These are phyloP conservation scores for Helobdella robusta DNA, from an alignment of 2,888 invertebrate genomes.

Conservation along the genomic window DNA sequence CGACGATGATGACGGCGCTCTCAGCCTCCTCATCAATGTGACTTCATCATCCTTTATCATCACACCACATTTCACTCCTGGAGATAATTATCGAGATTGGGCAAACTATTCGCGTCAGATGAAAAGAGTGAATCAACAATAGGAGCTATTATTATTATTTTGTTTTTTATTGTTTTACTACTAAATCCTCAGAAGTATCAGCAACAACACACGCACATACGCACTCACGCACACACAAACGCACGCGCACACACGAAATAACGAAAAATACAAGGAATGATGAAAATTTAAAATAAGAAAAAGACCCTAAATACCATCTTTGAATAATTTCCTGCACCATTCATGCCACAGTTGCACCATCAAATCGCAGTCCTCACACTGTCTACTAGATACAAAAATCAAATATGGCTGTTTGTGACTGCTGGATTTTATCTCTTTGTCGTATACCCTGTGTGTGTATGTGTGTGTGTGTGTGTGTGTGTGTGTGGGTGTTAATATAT, in stretches of 20 bases:
- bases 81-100: no score
- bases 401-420: constrained; percentile 1
- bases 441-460: constrained; percentile 3
- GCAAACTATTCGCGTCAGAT: no score
- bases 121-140: no score
- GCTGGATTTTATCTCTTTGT: constrained; percentile 7
- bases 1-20: neutral
- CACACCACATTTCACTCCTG: constrained; percentile 7
- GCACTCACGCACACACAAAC: no score
- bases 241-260: no score
- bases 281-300: neutral
- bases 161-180: no score
- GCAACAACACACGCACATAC: no score
- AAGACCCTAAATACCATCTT: neutral
- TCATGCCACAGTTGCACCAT: constrained; percentile 1
- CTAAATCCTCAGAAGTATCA: no score
- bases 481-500: no score
- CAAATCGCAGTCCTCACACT: neutral
- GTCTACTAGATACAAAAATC: neutral
- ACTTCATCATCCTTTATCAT: constrained; percentile 17
- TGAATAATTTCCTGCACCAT: constrained; percentile 1
- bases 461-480: no score
- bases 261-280: no score
- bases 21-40: constrained; percentile 2
- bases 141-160: no score